Evolutionary conservation across 2,797 vertebrate genomes (phyloP).

Genomic region (Helarctos malayanus): DNA sequence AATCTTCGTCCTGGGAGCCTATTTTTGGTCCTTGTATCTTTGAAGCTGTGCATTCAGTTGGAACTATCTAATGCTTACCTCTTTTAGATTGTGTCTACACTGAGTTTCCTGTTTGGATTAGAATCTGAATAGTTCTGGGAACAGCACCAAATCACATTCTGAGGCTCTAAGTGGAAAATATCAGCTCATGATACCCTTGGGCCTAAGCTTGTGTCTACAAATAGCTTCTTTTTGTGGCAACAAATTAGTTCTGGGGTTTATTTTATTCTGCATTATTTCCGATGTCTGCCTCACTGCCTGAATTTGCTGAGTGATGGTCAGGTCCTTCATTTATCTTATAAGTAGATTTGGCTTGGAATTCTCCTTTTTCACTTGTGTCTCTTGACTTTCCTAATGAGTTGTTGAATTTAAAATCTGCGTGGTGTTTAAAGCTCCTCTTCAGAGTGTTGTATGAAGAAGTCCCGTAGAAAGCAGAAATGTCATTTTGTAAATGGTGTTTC

Average conservation of each 20-base stretch:
- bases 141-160: slow-evolving; percentile 79
- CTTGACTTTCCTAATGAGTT: slow-evolving; percentile 53
- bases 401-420: background rate
- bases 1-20: slow-evolving; percentile 25
- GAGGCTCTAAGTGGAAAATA: slow-evolving; percentile 78
- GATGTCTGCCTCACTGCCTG: slow-evolving; percentile 53
- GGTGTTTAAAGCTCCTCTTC: background rate
- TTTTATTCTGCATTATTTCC: slow-evolving; percentile 75
- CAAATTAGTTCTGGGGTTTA: slow-evolving; percentile 78
- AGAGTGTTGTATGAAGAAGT: background rate
- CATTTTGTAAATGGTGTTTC: background rate
- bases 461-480: background rate
- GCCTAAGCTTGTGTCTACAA: slow-evolving; percentile 79
- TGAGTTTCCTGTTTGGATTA: slow-evolving; percentile 79
- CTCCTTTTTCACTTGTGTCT: background rate
- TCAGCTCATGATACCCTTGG: slow-evolving; percentile 70
- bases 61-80: slow-evolving; percentile 47
- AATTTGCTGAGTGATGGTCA: slow-evolving; percentile 68
- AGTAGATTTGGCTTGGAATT: slow-evolving; percentile 59
- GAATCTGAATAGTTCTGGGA: slow-evolving; percentile 75
- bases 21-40: slow-evolving; percentile 55
- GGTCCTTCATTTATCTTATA: slow-evolving; percentile 59
- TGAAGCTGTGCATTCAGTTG: slow-evolving; percentile 28
- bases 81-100: slow-evolving; percentile 75
- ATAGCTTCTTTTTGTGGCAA: slow-evolving; percentile 81